Conservation (phyloP, 2,113 vertebrate genomes). For the Tor tambroides region DNA sequence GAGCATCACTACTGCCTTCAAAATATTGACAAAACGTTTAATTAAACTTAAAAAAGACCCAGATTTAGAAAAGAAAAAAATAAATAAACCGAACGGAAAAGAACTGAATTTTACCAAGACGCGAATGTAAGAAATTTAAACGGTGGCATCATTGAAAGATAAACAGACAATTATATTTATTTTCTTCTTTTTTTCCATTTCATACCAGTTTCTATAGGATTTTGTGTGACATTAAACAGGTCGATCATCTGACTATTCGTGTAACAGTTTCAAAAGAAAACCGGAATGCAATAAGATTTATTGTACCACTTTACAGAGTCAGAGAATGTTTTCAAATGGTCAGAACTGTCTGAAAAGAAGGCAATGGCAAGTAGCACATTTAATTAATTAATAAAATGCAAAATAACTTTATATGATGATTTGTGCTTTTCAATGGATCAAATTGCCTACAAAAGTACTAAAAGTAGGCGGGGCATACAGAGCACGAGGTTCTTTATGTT, state of each 20-base stretch:
- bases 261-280: slow-evolving; percentile 66
- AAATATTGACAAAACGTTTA: slow-evolving; percentile 61
- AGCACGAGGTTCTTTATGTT: neutral
- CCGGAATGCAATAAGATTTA: slow-evolving; percentile 47
- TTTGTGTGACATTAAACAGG: slow-evolving; percentile 53
- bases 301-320: slow-evolving; percentile 16
- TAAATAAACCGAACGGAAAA: too few species aligned
- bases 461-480: neutral
- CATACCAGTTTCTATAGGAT: too few species aligned
- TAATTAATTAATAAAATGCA: neutral
- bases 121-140: too few species aligned
- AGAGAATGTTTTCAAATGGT: neutral
- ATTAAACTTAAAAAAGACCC: neutral
- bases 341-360: neutral
- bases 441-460: neutral
- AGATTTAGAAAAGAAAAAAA: slow-evolving; percentile 2
- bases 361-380: neutral
- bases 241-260: too few species aligned
- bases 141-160: neutral
- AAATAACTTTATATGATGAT: neutral
- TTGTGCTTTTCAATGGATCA: neutral
- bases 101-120: too few species aligned
- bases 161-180: neutral
- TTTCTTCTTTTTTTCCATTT: neutral
- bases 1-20: neutral